Base-by-base conservation (phyloP, 92 coral and sea anemone species). In the Pocillopora meandrina region DNA sequence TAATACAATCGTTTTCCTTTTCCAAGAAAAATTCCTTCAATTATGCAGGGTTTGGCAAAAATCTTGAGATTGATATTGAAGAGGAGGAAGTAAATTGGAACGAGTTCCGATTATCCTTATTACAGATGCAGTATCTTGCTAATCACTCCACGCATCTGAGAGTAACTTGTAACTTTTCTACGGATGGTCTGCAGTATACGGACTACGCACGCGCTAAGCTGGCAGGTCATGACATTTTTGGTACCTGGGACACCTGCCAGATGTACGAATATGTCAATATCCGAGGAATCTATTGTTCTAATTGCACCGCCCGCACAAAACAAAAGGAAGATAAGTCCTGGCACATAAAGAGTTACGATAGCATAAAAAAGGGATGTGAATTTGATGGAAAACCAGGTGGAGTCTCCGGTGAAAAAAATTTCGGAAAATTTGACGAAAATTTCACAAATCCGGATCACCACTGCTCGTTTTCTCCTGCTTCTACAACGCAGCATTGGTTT, bases 81-180 rank as follows among this genome's bases (percentile, higher is more conserved):
- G 31, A 0, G 31, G 31, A 1, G 31, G 0, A 26, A 26, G 31
- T 0, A 0, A 15, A 72, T 57, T 72, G 77, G 77, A 57, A 21
- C 23, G 17, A 19, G 12, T 34, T 12, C 20, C 58, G 77, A 10
- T 15, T 73, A 23, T 73, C 77, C 20, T 10, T 36, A 5, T 10
- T 13, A 10, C 23, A 15, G 8, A 74, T 74, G 78, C 4, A 42
- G 52, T 3, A 3, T 42, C 52, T 42, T 42, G 4, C 52, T 7
- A 7, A 42, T 42, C 52, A 16, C 15, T 74, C 77, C 11, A 73
- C 60, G 2, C 61, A 73, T 58, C 12, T 19, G 57, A 42, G 61
- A 49, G 77, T n/a, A n/a, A 74, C 78, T 59, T 57, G 78, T 59
- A 74, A 57, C 62, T 74, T 74, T 10, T 59, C 17, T 20, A 36